Evolutionary conservation across 1,140 invertebrate species (phyloP).

Genomic region (Drosophila funebris): DNA sequence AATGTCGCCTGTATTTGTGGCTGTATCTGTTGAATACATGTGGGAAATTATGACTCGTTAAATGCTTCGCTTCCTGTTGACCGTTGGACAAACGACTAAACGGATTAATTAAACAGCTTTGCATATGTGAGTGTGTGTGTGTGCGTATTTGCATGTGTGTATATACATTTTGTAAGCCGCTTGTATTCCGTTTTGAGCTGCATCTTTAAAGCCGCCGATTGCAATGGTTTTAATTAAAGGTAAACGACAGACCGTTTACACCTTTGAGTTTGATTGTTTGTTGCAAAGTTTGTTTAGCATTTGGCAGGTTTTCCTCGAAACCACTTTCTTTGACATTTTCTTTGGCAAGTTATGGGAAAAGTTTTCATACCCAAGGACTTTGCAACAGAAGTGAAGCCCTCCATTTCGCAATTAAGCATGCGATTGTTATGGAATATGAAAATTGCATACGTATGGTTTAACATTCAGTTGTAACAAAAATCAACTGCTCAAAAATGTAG

Average conservation of each 20-base stretch:
- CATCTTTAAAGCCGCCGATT: conserved; percentile 27
- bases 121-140: not conserved
- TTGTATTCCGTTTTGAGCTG: conserved; percentile 33
- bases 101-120: conserved; percentile 58
- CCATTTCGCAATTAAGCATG: conserved; percentile 44
- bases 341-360: conserved; percentile 33
- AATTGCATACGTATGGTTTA: conserved; percentile 21
- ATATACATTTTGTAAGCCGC: conserved; percentile 52
- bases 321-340: conserved; percentile 36
- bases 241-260: conserved; percentile 22
- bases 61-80: conserved; percentile 37
- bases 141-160: not conserved
- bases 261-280: not conserved
- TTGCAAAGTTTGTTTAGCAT: conserved; percentile 26
- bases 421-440: conserved; percentile 30
- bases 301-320: conserved; percentile 22
- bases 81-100: conserved; percentile 57
- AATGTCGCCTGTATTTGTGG: conserved; percentile 24
- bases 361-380: not conserved
- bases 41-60: conserved; percentile 75
- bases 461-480: not conserved
- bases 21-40: conserved; percentile 43
- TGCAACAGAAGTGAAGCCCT: conserved; percentile 11
- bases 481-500: conserved; percentile 15
- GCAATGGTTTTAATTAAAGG: conserved; percentile 61